Evolutionary conservation across 2,888 invertebrate species (phyloP).

Genomic region (Epinotia demarniana): DNA sequence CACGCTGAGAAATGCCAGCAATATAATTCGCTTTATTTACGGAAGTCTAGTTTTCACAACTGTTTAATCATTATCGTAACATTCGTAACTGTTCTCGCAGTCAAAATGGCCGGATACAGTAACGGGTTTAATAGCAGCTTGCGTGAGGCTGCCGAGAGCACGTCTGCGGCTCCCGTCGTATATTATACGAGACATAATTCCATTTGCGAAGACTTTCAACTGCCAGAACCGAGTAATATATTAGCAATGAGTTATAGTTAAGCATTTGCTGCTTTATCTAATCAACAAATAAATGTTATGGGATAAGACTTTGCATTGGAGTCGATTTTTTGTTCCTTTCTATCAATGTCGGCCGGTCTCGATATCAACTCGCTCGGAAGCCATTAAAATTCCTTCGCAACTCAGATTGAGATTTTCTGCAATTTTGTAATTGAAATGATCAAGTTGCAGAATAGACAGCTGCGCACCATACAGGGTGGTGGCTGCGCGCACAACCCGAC

Average conservation of each 20-base stretch:
- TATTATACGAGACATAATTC: constrained; percentile 36
- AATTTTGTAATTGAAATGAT: constrained; percentile 33
- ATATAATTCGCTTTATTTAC: constrained; percentile 14
- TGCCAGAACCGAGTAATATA: constrained; percentile 22
- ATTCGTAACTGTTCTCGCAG: constrained; percentile 18
- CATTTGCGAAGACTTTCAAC: constrained; percentile 33
- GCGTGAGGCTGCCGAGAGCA: constrained; percentile 6
- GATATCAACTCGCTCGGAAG: constrained; percentile 19
- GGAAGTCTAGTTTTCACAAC: constrained; percentile 7
- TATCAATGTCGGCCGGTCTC: constrained; percentile 23
- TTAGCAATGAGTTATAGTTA: constrained; percentile 12
- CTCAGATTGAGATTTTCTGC: constrained; percentile 24
- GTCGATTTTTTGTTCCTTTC: constrained; percentile 12
- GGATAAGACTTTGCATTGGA: constrained; percentile 17
- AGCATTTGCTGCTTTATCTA: constrained; percentile 20
- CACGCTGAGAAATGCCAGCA: background rate
- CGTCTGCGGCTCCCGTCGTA: constrained; percentile 21
- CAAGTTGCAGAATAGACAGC: constrained; percentile 37
- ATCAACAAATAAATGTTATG: constrained; percentile 29
- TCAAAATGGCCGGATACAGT: constrained; percentile 17
- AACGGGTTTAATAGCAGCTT: constrained; percentile 15
- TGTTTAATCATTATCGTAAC: background rate
- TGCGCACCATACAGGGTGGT: constrained; percentile 28
- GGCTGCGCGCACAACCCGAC: constrained; percentile 19
- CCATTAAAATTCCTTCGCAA: constrained; percentile 19